Evolutionary conservation across 2,888 invertebrate species (phyloP), one percentile per base, ranked within the genome.

Genomic region (Conops quadrifasciatus): DNA sequence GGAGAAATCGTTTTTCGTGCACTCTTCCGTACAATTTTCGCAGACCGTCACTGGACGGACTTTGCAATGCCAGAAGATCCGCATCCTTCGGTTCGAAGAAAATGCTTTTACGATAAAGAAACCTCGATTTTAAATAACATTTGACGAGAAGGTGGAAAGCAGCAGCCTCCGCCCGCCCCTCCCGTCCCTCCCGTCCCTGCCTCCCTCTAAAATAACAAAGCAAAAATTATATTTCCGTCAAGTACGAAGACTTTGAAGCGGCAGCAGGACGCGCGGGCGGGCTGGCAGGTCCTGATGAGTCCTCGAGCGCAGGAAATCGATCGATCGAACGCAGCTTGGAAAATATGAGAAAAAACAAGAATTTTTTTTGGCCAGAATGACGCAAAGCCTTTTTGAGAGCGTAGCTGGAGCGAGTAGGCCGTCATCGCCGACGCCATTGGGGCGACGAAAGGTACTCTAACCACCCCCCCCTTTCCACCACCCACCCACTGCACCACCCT

Each of bases 191-290:
- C n/a, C n/a, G n/a, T n/a, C n/a, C n/a, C n/a, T n/a, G n/a, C n/a
- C n/a, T n/a, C n/a, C n/a, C n/a, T n/a, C n/a, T 24, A 19, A 19
- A 62, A 60, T 19, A 62, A 62, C 45, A 43, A n/a, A 62, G 45
- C 36, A 45, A 62, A 60, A 62, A 62, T 62, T 62, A 62, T 43
- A 62, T 36, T 62, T 62, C 21, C 62, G 62, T 26, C 43, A 21
- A 36, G 11, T 36, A n/a, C n/a, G 43, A 62, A 36, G 60, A 19
- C 62, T 30, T n/a, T 59, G 28, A 30, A 59, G 30, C 59, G 3
- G n/a, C 30, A 30, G n/a, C 28, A 59, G 28, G n/a, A 3, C 2
- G 16, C 15, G 11, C 49, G 21, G 53, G 9, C n/a, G n/a, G n/a
- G n/a, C n/a, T n/a, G n/a, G n/a, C n/a, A n/a, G n/a, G n/a, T n/a